Conservation (phyloP, 1,140 invertebrate genomes). For the Solenopsis invicta region DNA sequence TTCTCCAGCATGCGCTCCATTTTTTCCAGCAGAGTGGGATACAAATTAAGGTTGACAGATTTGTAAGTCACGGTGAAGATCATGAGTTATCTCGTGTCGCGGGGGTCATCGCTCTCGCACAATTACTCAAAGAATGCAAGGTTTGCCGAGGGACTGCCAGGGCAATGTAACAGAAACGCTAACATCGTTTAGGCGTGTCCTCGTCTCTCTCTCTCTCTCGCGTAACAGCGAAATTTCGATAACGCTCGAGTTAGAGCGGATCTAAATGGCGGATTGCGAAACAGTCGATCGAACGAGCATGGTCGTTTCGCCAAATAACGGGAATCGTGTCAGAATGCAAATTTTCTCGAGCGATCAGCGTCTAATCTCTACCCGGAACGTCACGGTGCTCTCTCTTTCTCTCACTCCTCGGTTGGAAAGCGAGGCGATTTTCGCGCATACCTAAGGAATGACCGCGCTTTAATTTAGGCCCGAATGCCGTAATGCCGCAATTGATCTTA, state of each 20-base stretch:
- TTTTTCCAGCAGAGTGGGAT: neutral
- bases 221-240: neutral
- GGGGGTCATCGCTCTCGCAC: slow-evolving; percentile 1
- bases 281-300: neutral
- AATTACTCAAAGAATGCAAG: slow-evolving; percentile 7
- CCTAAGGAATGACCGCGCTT: slow-evolving; percentile 40
- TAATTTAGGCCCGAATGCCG: slow-evolving; percentile 45
- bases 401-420: neutral
- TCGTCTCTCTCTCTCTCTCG: neutral
- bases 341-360: neutral
- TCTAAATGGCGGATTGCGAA: neutral
- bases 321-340: neutral
- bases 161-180: neutral
- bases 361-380: neutral
- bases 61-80: slow-evolving; percentile 50
- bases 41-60: slow-evolving; percentile 50
- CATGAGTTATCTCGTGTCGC: slow-evolving; percentile 10
- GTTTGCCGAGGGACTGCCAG: neutral
- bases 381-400: neutral
- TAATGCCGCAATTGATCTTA: slow-evolving; percentile 53
- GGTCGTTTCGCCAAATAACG: neutral
- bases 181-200: neutral
- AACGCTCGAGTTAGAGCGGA: neutral
- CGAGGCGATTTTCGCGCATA: slow-evolving; percentile 48
- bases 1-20: neutral